Conservation (phyloP, 2,113 vertebrate genomes). For the Erpornis zantholeuca region DNA sequence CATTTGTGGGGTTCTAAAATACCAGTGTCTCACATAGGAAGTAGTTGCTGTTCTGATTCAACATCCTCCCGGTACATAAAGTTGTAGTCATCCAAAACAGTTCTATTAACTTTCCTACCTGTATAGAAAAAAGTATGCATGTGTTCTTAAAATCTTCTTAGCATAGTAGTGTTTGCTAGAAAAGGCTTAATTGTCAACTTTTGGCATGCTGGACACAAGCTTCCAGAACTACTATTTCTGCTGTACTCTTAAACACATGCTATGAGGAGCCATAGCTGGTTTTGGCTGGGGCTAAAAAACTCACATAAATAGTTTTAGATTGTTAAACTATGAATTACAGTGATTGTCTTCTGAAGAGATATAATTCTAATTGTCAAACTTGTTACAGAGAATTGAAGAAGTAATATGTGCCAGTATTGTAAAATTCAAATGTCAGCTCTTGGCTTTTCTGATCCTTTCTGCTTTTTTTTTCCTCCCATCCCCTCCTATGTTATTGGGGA, state of each 20-base stretch:
- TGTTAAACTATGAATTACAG: not conserved
- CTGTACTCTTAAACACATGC: not conserved
- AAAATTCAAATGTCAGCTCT: not conserved
- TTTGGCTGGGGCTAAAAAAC: not conserved
- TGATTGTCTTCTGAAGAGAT: not conserved
- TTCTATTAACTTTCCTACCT: not conserved
- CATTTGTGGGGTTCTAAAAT: not conserved
- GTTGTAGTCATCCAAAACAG: not conserved
- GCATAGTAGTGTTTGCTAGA: not conserved
- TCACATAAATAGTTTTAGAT: not conserved
- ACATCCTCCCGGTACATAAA: not conserved
- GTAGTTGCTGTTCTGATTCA: not conserved
- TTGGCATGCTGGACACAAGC: not conserved
- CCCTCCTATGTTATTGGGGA: not conserved
- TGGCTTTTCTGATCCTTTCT: not conserved
- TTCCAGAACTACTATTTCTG: constrained; percentile 7
- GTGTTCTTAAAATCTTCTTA: not conserved
- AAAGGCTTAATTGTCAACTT: not conserved
- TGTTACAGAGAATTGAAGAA: not conserved
- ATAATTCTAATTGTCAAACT: not conserved
- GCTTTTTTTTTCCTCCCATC: not conserved
- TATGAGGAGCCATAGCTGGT: not conserved
- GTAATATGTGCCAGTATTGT: not conserved
- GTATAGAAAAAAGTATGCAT: not conserved
- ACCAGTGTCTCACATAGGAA: not conserved